Percentiles rank a stretch among this genome's conserved stretches.
phyloP scores from a whole-genome alignment of 1,140 invertebrate genomes.

The Paracyclopina nana region DNA sequence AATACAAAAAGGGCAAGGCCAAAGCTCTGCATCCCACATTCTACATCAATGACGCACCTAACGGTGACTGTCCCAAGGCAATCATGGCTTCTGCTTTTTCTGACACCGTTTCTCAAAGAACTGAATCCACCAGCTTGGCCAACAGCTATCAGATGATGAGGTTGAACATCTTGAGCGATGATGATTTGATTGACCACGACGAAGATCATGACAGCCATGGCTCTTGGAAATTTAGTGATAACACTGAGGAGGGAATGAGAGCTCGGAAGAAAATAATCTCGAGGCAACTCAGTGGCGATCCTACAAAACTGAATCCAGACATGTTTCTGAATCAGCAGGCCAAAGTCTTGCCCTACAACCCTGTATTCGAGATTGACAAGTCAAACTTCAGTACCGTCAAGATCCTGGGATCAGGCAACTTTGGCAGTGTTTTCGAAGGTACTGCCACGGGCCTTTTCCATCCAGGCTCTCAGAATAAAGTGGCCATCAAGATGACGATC shows the following conservation, averaged over 20 bases:
- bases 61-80: background rate
- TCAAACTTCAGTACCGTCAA: conserved; percentile 60
- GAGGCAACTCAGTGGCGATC: conserved; percentile 38
- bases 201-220: background rate
- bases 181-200: background rate
- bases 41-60: background rate
- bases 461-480: conserved; percentile 34
- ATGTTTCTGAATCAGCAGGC: conserved; percentile 73
- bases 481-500: conserved; percentile 71
- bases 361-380: conserved; percentile 66
- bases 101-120: background rate
- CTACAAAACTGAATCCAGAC: conserved; percentile 65
- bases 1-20: background rate
- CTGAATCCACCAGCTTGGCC: background rate
- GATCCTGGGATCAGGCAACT: conserved; percentile 62
- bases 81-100: background rate
- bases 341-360: conserved; percentile 69
- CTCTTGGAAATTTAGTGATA: background rate
- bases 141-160: background rate
- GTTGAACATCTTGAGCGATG: background rate
- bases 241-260: background rate
- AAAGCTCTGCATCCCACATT: background rate
- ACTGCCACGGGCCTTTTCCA: conserved; percentile 31
- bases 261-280: background rate
- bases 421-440: conserved; percentile 78